A percentile compares a stretch with the other conserved stretches of the same genome.
phyloP scores from a whole-genome alignment of 64 coral and sea anemone genomes.

The Orbicella faveolata region DNA sequence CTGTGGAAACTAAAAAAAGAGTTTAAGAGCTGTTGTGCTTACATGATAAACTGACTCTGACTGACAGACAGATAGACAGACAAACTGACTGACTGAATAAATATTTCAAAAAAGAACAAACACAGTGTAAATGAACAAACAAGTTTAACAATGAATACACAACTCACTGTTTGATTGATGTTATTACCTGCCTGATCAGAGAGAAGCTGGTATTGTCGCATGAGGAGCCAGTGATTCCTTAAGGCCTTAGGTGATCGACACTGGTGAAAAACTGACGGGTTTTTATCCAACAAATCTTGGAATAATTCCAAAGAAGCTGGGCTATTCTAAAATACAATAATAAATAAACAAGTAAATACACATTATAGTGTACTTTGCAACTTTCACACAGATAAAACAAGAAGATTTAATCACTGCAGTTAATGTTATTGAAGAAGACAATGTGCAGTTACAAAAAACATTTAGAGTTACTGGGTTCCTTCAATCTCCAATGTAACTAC shows the following conservation, averaged over 20 bases:
- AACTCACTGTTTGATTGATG: not conserved
- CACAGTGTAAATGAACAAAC: not conserved
- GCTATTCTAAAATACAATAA: conserved; percentile 67
- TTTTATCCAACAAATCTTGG: conserved; percentile 79
- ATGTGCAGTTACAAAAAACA: no score
- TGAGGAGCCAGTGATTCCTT: conserved; percentile 91
- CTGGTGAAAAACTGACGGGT: conserved; percentile 85
- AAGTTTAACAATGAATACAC: no score
- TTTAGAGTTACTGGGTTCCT: not conserved
- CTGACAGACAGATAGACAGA: not conserved
- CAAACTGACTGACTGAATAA: not conserved
- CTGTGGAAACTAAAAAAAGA: conserved; percentile 76
- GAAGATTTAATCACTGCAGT: no score
- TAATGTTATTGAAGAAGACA: no score
- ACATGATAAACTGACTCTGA: not conserved
- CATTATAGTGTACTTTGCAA: not conserved
- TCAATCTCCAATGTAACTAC: not conserved
- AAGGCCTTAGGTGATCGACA: conserved; percentile 83
- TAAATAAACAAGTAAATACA: not conserved
- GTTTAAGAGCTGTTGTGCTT: no score
- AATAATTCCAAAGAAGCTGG: conserved; percentile 88
- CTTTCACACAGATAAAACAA: not conserved
- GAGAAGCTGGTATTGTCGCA: conserved; percentile 90
- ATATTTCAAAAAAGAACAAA: not conserved
- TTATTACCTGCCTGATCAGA: conserved; percentile 86